phyloP scores from a whole-genome alignment of 23 tunicate genomes.

The Pegea sp. region DNA sequence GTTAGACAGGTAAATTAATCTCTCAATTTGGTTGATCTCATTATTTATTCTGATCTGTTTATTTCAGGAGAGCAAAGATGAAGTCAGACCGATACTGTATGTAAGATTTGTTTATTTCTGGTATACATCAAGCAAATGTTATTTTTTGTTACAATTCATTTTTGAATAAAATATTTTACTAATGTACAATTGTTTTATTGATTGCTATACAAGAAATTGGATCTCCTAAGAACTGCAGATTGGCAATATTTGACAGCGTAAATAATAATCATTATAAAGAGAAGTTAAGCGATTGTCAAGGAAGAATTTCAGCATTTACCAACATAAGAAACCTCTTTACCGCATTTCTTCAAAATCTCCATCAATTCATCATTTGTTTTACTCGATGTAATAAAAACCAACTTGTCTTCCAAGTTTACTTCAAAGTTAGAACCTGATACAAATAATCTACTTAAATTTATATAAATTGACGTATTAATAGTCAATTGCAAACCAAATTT shows the following conservation, averaged over 20 bases:
- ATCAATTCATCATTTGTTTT: neutral
- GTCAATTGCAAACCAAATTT: too few relatives aligned
- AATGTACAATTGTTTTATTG: too few relatives aligned
- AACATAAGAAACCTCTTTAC: neutral
- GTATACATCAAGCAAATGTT: too few relatives aligned
- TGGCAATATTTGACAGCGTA: too few relatives aligned
- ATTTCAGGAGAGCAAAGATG: constrained; percentile 69
- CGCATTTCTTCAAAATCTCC: neutral
- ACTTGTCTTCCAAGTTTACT: neutral
- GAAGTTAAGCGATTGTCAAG: too few relatives aligned
- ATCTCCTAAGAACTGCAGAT: too few relatives aligned
- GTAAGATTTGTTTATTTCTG: constrained; percentile 7
- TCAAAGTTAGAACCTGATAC: neutral
- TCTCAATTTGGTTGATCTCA: too few relatives aligned
- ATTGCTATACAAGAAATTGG: too few relatives aligned
- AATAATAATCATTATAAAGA: too few relatives aligned
- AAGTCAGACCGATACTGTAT: constrained; percentile 86
- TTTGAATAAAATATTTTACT: too few relatives aligned
- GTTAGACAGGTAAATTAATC: constrained; percentile 57
- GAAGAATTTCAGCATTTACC: too few relatives aligned
- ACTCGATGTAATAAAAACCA: neutral
- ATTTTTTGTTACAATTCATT: too few relatives aligned
- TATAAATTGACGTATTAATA: neutral
- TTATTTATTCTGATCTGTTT: neutral
- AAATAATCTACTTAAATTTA: neutral